phyloP scores from a whole-genome alignment of 2,888 invertebrate genomes.

The Macaria notata region DNA sequence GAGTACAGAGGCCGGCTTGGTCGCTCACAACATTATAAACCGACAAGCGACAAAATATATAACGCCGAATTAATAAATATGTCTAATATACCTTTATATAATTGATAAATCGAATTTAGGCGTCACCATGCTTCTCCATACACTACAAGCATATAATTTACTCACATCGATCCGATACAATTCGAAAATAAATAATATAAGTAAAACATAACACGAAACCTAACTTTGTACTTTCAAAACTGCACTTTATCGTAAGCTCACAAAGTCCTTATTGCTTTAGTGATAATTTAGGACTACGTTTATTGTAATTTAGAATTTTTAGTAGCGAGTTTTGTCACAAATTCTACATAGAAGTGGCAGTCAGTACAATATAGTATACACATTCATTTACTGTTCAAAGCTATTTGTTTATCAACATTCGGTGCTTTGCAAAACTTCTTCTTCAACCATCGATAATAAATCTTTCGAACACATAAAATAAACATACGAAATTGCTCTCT shows the following conservation, averaged over 20 bases:
- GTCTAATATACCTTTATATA: constrained; percentile 50
- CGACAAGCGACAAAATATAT: constrained; percentile 66
- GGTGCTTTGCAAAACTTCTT: constrained; percentile 10
- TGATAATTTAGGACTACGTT: not conserved
- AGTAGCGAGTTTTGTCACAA: too few relatives aligned
- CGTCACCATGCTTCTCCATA: constrained; percentile 73
- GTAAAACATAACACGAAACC: constrained; percentile 27
- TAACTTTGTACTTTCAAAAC: constrained; percentile 5
- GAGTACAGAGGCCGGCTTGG: constrained; percentile 57
- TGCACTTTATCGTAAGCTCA: constrained; percentile 1
- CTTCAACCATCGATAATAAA: not conserved
- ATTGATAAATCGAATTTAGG: constrained; percentile 40
- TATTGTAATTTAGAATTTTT: not conserved
- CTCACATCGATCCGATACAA: constrained; percentile 72
- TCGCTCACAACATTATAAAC: constrained; percentile 54
- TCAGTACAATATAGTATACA: too few relatives aligned
- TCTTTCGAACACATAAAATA: too few relatives aligned
- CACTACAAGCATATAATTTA: constrained; percentile 76
- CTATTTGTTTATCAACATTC: constrained; percentile 2
- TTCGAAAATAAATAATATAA: constrained; percentile 50
- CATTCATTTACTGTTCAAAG: not conserved
- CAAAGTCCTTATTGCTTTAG: not conserved
- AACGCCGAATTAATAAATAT: constrained; percentile 56
- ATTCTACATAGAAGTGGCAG: too few relatives aligned
- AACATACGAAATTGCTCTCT: too few relatives aligned